phyloP scores from a whole-genome alignment of 2,888 invertebrate genomes.

The Hirtodrosophila trivittata region DNA sequence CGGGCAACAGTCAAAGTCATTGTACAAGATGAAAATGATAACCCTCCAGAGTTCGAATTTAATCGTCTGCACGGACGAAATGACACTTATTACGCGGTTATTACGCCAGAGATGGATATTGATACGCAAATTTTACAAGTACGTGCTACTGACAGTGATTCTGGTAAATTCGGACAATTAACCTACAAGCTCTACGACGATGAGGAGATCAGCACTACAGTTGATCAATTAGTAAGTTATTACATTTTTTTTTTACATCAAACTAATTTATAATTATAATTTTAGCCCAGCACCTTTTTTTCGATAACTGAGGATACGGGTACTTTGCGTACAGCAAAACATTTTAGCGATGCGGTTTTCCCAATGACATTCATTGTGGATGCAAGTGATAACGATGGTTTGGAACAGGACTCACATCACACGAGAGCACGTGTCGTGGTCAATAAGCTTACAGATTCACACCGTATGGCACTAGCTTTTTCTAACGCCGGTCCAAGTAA shows the following conservation, averaged over 20 bases:
- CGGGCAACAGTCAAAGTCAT: conserved; percentile 91
- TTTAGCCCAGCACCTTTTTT: conserved; percentile 86
- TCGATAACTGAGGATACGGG: conserved; percentile 90
- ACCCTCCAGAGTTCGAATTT: conserved; percentile 92
- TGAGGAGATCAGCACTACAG: conserved; percentile 77
- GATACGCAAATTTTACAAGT: conserved; percentile 92
- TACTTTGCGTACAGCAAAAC: conserved; percentile 89
- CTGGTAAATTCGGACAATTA: conserved; percentile 91
- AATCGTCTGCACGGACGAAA: conserved; percentile 86
- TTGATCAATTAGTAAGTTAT: conserved; percentile 75
- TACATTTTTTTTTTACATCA: too few relatives aligned
- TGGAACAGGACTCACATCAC: conserved; percentile 84
- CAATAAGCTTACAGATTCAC: conserved; percentile 90
- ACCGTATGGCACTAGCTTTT: conserved; percentile 91
- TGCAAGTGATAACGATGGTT: conserved; percentile 85
- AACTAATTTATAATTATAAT: neutral
- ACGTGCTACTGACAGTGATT: conserved; percentile 94
- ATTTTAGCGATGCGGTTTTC: conserved; percentile 88
- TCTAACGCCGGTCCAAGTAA: conserved; percentile 89
- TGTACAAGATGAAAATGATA: conserved; percentile 94
- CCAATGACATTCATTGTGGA: conserved; percentile 91
- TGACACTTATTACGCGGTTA: conserved; percentile 91
- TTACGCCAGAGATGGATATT: conserved; percentile 89
- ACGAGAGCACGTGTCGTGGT: conserved; percentile 82
- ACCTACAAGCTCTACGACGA: conserved; percentile 86